Base-by-base conservation (phyloP, 2,113 vertebrate genomes). In the Ariopsis seemanni region DNA sequence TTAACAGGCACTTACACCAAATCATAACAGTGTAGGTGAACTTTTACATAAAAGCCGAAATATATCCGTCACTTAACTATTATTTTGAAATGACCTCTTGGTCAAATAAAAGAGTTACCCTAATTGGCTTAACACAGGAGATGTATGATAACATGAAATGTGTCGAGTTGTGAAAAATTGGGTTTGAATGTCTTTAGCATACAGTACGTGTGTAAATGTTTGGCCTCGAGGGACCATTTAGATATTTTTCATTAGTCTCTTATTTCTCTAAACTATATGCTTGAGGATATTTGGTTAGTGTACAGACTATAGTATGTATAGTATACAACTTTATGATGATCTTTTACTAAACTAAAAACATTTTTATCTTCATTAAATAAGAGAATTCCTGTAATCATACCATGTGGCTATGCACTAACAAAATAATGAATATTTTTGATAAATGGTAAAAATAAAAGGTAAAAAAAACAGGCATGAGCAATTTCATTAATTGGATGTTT, bases 391-490 rank as follows among this genome's bases (percentile, higher is more conserved):
- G 25, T 9, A 34, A 58, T 11, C 27, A 80, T 80, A 18, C 53
- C 7, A 9, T 80, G 52, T 4, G 11, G 75, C 50, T 53, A 53
- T 15, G 58, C 80, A 63, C 22, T 12, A 15, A 50, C 27, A n/a
- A 60, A 65, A 50, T 82, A 65, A 77, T 53, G 2, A 50, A 83
- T 69, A 5, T 10, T 30, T 83, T 83, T 52, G 18, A 83, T 12
- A 65, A 83, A 84, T 69, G 25, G 7, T 84, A 58, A 58, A 57
- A 74, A 57, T 72, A 80, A 71, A 83, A 60, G 75, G 57, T 34
- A 27, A 81, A 83, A 65, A 80, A 69, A 60, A 83, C 30, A 48
- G 20, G 60, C 82, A 84, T 72, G 25, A 89, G n/a, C 75, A 83
- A 55, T 83, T 86, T 85, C 12, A 77, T 84, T 80, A 60, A 83